A percentile compares a stretch with the other conserved stretches of the same genome.
Evolutionary conservation across 2,888 invertebrate genomes (phyloP).

Genomic region (Drosophila mimica): DNA sequence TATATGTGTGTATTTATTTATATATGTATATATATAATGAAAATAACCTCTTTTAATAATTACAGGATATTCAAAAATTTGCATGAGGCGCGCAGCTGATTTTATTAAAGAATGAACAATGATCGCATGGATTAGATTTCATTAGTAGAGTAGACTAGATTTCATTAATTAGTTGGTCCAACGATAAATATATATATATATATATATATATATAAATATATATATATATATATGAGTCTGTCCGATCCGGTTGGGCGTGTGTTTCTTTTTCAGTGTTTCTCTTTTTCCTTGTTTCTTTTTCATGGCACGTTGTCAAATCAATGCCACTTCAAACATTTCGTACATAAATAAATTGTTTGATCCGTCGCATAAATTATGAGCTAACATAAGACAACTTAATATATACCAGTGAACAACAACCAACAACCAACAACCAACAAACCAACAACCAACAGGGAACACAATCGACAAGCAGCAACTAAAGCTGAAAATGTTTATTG

Average conservation of each 20-base stretch:
- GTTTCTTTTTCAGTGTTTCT: constrained; percentile 26
- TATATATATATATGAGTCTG: constrained; percentile 15
- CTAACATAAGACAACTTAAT: constrained; percentile 70
- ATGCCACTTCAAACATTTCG: constrained; percentile 75
- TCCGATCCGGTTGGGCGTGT: constrained; percentile 33
- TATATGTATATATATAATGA: background rate
- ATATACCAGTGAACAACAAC: constrained; percentile 1
- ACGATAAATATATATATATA: constrained; percentile 19
- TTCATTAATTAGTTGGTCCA: constrained; percentile 73
- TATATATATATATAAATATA: constrained; percentile 21
- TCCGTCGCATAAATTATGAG: constrained; percentile 67
- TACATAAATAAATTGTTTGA: constrained; percentile 66
- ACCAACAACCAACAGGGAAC: background rate
- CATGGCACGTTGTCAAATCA: constrained; percentile 70
- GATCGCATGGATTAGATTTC: constrained; percentile 64
- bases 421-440: constrained; percentile 16
- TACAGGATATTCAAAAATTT: constrained; percentile 34
- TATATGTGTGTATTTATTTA: too few relatives aligned
- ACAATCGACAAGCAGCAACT: constrained; percentile 33
- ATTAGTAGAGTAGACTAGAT: constrained; percentile 59
- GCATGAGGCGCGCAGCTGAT: constrained; percentile 50
- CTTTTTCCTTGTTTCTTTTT: constrained; percentile 18
- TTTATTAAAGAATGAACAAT: constrained; percentile 55
- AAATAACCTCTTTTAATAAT: background rate
- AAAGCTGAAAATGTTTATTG: background rate